Percentiles rank a stretch among this genome's conserved stretches.
phyloP scores from a whole-genome alignment of 2,888 invertebrate species.

The Xylota segnis region DNA sequence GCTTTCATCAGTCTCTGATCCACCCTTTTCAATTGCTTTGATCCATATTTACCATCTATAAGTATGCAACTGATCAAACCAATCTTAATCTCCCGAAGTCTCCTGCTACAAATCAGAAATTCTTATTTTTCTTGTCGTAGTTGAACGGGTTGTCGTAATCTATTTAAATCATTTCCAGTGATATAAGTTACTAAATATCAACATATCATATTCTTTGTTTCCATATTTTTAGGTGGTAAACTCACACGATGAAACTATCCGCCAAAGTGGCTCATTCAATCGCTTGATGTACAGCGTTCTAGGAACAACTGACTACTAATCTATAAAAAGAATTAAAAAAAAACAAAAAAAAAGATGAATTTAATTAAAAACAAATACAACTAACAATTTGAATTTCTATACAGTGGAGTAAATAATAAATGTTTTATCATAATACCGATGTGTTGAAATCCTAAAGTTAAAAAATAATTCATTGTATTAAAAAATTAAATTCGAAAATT shows the following conservation, averaged over 20 bases:
- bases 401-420: conserved; percentile 70
- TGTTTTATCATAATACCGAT: conserved; percentile 62
- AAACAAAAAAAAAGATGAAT: conserved; percentile 34
- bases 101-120: too few species aligned
- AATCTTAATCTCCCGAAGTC: too few species aligned
- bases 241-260: conserved; percentile 91
- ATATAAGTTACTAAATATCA: neutral
- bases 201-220: neutral
- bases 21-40: too few species aligned
- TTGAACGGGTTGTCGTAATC: too few species aligned
- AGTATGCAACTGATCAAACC: too few species aligned
- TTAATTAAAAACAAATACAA: conserved; percentile 17
- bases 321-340: conserved; percentile 47
- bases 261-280: conserved; percentile 96
- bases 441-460: conserved; percentile 62
- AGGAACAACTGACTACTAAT: conserved; percentile 89
- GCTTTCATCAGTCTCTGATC: too few species aligned
- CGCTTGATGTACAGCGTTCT: conserved; percentile 96
- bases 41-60: too few species aligned
- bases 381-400: conserved; percentile 66
- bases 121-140: too few species aligned
- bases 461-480: conserved; percentile 63
- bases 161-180: too few species aligned
- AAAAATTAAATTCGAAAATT: conserved; percentile 60
- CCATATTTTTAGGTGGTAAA: conserved; percentile 83